A percentile compares a stretch with the other conserved stretches of the same genome.
phyloP scores from a whole-genome alignment of 2,113 vertebrate species.

The Ciconia maguari region DNA sequence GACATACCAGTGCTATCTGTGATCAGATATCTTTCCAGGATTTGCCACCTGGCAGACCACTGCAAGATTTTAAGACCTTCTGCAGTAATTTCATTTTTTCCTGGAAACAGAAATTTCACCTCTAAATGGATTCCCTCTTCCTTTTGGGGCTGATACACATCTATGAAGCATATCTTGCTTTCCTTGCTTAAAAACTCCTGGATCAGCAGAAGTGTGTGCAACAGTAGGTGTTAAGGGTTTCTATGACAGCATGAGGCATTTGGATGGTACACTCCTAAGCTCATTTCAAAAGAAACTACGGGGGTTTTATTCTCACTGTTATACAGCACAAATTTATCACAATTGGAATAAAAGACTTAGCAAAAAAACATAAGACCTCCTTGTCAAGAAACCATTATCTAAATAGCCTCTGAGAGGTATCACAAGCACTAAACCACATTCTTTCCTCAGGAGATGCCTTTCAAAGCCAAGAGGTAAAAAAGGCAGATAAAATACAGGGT shows the following conservation, averaged over 20 bases:
- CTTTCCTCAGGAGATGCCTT: slow-evolving; percentile 6
- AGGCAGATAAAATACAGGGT: not conserved
- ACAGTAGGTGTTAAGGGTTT: slow-evolving; percentile 8
- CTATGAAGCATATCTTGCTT: slow-evolving; percentile 17
- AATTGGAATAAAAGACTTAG: slow-evolving; percentile 41
- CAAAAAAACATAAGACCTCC: not conserved
- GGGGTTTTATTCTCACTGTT: not conserved
- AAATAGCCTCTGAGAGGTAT: slow-evolving; percentile 12
- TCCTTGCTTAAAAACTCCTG: slow-evolving; percentile 20
- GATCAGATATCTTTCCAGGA: not conserved
- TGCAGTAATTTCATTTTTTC: not conserved
- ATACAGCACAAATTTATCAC: slow-evolving; percentile 7
- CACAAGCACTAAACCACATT: not conserved
- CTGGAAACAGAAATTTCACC: not conserved
- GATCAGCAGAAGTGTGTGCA: slow-evolving; percentile 17
- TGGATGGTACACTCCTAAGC: not conserved
- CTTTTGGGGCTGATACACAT: slow-evolving; percentile 5
- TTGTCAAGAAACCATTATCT: slow-evolving; percentile 35
- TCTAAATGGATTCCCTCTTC: not conserved
- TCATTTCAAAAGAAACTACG: not conserved
- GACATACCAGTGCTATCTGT: not conserved
- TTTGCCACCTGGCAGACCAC: not conserved
- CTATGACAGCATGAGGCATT: slow-evolving; percentile 23
- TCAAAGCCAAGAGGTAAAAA: slow-evolving; percentile 32
- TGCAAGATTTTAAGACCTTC: not conserved